phyloP scores from a whole-genome alignment of 1,140 invertebrate species.

The Papilio dardanus region DNA sequence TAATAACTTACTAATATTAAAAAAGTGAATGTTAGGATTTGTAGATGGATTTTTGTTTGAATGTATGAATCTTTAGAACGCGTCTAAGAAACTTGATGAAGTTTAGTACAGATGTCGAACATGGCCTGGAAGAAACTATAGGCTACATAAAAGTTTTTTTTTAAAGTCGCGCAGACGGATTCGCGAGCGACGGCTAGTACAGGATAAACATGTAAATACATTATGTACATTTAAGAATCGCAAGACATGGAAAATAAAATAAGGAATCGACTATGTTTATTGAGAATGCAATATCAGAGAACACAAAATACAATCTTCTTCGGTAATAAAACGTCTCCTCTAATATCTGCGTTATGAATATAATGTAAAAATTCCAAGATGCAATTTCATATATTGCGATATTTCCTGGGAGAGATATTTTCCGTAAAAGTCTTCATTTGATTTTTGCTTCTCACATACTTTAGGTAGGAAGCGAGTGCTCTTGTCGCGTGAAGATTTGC shows the following conservation, averaged over 20 bases:
- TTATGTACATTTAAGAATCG: neutral
- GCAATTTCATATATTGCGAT: constrained; percentile 2
- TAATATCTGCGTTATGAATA: constrained; percentile 6
- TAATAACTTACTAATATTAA: too few relatives aligned
- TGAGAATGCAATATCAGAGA: constrained; percentile 8
- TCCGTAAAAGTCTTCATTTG: neutral
- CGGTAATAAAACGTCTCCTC: constrained; percentile 3
- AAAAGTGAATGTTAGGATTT: too few relatives aligned
- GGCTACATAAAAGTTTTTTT: too few relatives aligned
- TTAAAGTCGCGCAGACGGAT: too few relatives aligned
- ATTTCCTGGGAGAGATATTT: neutral
- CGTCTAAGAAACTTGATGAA: too few relatives aligned
- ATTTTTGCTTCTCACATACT: neutral
- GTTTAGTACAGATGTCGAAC: too few relatives aligned
- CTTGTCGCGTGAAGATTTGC: constrained; percentile 8
- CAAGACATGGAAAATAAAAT: neutral
- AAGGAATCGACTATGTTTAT: neutral
- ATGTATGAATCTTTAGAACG: too few relatives aligned
- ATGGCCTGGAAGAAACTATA: too few relatives aligned
- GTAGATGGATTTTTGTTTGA: too few relatives aligned
- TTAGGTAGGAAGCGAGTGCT: neutral
- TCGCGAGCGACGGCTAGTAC: too few relatives aligned
- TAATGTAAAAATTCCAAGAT: neutral
- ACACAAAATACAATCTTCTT: neutral
- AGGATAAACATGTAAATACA: neutral